These are phyloP conservation scores for Pomatostomus ruficeps DNA, from an alignment of 2,113 vertebrate genomes.

Conservation along the genomic window DNA sequence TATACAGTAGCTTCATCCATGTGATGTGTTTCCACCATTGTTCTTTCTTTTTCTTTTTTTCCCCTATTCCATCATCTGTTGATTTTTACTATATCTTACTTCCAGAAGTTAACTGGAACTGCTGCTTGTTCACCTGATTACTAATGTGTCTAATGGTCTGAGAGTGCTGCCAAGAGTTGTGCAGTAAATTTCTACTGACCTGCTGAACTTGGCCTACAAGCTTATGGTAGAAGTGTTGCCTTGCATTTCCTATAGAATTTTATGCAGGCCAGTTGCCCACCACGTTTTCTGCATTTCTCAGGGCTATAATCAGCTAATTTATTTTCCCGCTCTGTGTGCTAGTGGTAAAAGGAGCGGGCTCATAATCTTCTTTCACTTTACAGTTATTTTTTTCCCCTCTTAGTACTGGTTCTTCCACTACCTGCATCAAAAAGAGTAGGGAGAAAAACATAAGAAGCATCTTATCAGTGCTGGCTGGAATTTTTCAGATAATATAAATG, in stretches of 20 bases:
- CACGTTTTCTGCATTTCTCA: background rate
- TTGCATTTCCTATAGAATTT: background rate
- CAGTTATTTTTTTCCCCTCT: background rate
- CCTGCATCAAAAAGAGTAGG: background rate
- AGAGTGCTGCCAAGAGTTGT: background rate
- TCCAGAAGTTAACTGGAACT: background rate
- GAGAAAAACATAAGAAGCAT: background rate
- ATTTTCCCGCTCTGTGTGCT: background rate
- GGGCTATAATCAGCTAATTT: background rate
- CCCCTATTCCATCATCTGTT: background rate
- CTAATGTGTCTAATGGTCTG: background rate
- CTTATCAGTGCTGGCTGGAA: background rate
- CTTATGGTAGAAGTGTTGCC: background rate
- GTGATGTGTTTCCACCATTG: background rate
- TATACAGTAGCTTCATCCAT: background rate
- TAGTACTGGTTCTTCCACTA: background rate
- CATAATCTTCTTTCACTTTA: background rate
- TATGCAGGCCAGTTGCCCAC: background rate
- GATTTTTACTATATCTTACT: background rate
- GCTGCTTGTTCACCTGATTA: background rate
- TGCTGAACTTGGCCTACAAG: background rate
- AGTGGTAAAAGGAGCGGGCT: background rate
- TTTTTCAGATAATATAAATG: background rate
- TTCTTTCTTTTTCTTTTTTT: background rate
- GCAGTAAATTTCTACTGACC: background rate